Evolutionary conservation across 92 coral and sea anemone genomes (phyloP), one percentile per base, ranked within the genome.

Genomic region (Porites rus): DNA sequence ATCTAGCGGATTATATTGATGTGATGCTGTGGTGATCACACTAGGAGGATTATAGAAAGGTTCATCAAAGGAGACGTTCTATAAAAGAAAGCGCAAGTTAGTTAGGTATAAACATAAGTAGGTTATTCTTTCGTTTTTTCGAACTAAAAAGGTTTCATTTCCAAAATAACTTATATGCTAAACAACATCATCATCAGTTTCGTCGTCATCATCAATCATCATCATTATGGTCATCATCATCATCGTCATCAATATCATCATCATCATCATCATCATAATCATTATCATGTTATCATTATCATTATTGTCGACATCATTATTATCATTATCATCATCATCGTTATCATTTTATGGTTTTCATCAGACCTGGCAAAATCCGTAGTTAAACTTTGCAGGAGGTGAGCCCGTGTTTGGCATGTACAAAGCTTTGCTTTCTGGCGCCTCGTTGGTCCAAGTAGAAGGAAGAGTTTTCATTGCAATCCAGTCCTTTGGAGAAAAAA

Each of bases 281-380:
- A 28, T 28, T 28, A 28, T 25, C 28, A 25, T 25, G 28, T 25
- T 25, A 25, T 25, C 1, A 25, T 25, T 25, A 25, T 25, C 28
- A 25, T 25, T 25, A 25, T 25, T 2, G 28, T 25, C 28, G 25
- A 0, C 25, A 24, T 24, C 25, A 24, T 24, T 24, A 24, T 24
- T 24, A 24, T 28, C 31, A 28, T 28, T 28, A 28, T 28, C 31
- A 28, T 28, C 31, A 28, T 28, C 31, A 28, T 28, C 31, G 31
- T 28, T 6, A 3, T 17, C 17, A 28, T 6, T 24, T 69, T 31
- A 43, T 46, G 18, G 1, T 16, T 19, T 53, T 75, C 1, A 46
- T 8, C 88, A 59, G 0, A 93, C 96, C 88, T 87, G 89, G 46
- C 96, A 93, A 80, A 90, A 93, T 24, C 90, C 81, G 88, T 90